These are phyloP conservation scores for Intellagama lesueurii DNA, from an alignment of 2,797 vertebrate species.

Conservation along the genomic window DNA sequence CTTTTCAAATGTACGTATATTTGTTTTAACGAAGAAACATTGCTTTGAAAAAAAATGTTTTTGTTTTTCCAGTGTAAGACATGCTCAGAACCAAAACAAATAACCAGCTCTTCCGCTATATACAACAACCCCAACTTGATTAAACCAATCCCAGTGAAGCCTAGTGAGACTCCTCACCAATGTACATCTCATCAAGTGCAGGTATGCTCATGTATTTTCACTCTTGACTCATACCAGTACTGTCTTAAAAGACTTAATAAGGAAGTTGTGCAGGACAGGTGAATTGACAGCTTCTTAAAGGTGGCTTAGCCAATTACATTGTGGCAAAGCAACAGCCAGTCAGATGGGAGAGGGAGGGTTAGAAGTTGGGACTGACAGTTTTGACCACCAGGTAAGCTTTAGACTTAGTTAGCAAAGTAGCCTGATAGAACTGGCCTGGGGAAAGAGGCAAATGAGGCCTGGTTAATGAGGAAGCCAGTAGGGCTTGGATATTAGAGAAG, in stretches of 20 bases:
- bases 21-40: constrained; percentile 4
- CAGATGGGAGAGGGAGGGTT: too few relatives aligned
- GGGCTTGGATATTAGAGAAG: too few relatives aligned
- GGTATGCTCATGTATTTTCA: constrained; percentile 58
- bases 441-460: too few relatives aligned
- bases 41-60: background rate
- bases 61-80: constrained; percentile 82
- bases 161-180: constrained; percentile 76
- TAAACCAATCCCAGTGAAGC: constrained; percentile 96
- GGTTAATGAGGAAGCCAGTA: too few relatives aligned
- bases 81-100: constrained; percentile 92
- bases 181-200: constrained; percentile 72
- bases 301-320: too few relatives aligned
- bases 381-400: too few relatives aligned
- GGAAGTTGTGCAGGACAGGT: background rate
- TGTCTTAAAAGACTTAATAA: rapidly evolving
- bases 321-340: too few relatives aligned
- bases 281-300: too few relatives aligned
- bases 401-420: too few relatives aligned
- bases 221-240: constrained; percentile 10
- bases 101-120: constrained; percentile 88
- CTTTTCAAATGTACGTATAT: constrained; percentile 11
- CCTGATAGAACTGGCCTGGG: too few relatives aligned
- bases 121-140: constrained; percentile 92
- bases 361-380: too few relatives aligned